These are phyloP conservation scores for Girardia tigrina DNA, from an alignment of 2,888 invertebrate genomes.

Conservation along the genomic window DNA sequence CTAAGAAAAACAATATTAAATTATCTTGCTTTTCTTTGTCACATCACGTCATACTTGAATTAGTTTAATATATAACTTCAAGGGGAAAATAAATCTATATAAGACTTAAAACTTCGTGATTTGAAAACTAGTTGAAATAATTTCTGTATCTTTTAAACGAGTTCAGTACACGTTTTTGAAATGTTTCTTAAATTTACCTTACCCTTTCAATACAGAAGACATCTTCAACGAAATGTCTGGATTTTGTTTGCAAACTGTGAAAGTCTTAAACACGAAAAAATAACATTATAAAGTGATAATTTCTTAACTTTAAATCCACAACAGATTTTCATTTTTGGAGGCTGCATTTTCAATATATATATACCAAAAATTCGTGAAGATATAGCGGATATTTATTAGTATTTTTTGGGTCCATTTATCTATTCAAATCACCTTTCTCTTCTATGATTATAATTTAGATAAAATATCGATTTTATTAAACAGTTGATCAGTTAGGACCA, in stretches of 20 bases:
- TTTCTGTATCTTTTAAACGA: conserved; percentile 13
- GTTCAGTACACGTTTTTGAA: background rate
- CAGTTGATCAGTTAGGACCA: background rate
- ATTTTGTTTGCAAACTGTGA: background rate
- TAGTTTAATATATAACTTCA: conserved; percentile 9
- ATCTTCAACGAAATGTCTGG: background rate
- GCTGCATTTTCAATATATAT: background rate
- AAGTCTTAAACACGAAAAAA: background rate
- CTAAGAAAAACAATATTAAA: background rate
- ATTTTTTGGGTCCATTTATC: background rate
- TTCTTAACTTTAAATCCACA: background rate
- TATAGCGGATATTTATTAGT: background rate
- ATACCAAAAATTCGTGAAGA: conserved; percentile 5
- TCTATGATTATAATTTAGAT: background rate
- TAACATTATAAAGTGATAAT: conserved; percentile 2
- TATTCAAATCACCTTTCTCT: background rate
- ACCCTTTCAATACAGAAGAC: conserved; percentile 15
- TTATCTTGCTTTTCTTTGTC: background rate
- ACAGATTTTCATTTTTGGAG: background rate
- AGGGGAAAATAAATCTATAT: background rate
- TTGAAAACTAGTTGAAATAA: too few species aligned
- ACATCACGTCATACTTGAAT: background rate
- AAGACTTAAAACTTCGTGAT: too few species aligned
- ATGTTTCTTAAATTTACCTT: background rate
- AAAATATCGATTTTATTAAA: background rate